Percentiles rank a stretch among this genome's conserved stretches.
phyloP scores from a whole-genome alignment of 2,113 vertebrate genomes.

The Zingel zingel region DNA sequence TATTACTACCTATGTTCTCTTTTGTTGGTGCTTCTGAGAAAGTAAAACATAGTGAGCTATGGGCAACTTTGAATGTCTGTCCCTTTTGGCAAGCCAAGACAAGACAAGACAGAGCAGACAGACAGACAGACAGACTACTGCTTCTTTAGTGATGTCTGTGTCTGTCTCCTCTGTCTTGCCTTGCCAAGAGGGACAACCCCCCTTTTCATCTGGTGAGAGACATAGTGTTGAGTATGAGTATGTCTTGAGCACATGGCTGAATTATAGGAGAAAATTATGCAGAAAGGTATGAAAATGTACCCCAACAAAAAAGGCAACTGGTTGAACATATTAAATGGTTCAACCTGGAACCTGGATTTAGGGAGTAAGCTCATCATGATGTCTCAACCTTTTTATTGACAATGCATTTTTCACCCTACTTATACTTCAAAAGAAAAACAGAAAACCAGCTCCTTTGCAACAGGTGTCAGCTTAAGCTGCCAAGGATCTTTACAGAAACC shows the following conservation, averaged over 20 bases:
- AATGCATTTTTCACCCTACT: not conserved
- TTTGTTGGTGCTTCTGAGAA: slow-evolving; percentile 30
- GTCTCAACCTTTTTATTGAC: not conserved
- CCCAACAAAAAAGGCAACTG: not conserved
- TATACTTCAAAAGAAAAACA: not conserved
- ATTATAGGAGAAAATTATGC: slow-evolving; percentile 9
- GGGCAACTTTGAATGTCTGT: slow-evolving; percentile 36
- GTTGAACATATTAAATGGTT: not conserved
- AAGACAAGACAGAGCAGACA: slow-evolving; percentile 51
- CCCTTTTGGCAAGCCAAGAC: slow-evolving; percentile 38
- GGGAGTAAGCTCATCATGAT: not conserved
- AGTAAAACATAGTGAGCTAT: slow-evolving; percentile 58
- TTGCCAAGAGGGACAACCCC: slow-evolving; percentile 37
- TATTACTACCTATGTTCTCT: slow-evolving; percentile 2
- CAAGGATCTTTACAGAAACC: not conserved
- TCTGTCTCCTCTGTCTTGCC: slow-evolving; percentile 42
- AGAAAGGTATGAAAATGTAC: not conserved
- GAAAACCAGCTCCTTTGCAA: not conserved
- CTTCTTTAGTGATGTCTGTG: slow-evolving; percentile 34
- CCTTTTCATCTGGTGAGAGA: slow-evolving; percentile 1
- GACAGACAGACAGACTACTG: slow-evolving; percentile 33
- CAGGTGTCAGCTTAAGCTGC: not conserved
- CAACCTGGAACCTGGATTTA: not conserved
- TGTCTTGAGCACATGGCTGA: not conserved
- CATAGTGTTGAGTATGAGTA: not conserved